Base-by-base conservation (phyloP, 1,140 invertebrate genomes). In the Drosophila albomicans region DNA sequence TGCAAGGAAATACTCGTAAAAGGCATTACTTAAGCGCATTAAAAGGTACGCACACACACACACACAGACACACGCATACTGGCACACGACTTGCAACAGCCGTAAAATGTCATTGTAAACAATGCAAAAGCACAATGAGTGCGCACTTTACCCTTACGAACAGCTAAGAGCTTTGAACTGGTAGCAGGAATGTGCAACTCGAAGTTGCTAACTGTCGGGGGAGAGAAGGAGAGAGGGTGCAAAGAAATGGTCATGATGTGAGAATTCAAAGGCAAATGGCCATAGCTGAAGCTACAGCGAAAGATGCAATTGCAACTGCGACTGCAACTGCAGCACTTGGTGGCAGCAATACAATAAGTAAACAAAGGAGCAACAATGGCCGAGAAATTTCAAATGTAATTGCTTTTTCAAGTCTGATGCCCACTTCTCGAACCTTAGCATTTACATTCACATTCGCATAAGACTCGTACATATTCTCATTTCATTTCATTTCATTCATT, bases 1-100 rank as follows among this genome's bases (percentile, higher is more conserved):
- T 56, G 75, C 70, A 78, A 64, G 75, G 70, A 73, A 66, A 76
- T 67, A 78, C 75, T 78, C 63, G 74, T 61, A 81, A 81, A 67
- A 74, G 66, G 79, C 78, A 81, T 80, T 80, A 80, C 66, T 76
- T 76, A 75, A 79, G 75, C 67, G 78, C 65, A 80, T 80, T 80
- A 80, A 80, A 73, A 67, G 63, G 72, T 62, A 68, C 57, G 54
- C 57, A 71, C 46, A 65, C 59, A 46, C 58, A 71, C 58, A 64
- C 35, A 74, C 61, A 43, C 38, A 20, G 6, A n/a, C 15, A 57
- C 30, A 49, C 54, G 57, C 6, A 15, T 3, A 65, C 63, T 2
- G 2, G 67, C 25, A 13, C 8, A 52, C 51, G 48, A 73, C 69
- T 73, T 72, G 63, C 49, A 73, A 67, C 69, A 77, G 75, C 63